These are phyloP conservation scores for Anthopleura xanthogrammica DNA, from an alignment of 92 coral and sea anemone species.

Conservation along the genomic window DNA sequence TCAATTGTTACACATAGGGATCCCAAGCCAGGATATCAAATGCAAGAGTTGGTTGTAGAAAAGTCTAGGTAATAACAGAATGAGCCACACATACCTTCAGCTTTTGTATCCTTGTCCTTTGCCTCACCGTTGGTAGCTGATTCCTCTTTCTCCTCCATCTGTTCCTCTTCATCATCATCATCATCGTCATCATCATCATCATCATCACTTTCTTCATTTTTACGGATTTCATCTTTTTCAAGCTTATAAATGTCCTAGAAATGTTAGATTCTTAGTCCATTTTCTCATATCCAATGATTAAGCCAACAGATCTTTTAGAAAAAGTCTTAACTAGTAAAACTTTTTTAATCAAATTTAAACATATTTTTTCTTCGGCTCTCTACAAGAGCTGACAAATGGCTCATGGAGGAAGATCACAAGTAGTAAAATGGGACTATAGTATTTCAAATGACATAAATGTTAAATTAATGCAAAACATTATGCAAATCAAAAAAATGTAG, in stretches of 20 bases:
- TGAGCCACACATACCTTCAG: neutral
- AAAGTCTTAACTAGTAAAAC: too few species aligned
- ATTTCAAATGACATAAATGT: too few species aligned
- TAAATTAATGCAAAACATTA: too few species aligned
- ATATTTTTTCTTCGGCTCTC: too few species aligned
- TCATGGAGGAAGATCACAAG: too few species aligned
- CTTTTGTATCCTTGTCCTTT: slow-evolving; percentile 25
- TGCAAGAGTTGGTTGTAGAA: too few species aligned
- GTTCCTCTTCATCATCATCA: slow-evolving; percentile 12
- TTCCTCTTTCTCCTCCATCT: slow-evolving; percentile 17
- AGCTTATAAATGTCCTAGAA: slow-evolving; percentile 6
- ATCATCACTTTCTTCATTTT: slow-evolving; percentile 1
- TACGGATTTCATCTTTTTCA: slow-evolving; percentile 12
- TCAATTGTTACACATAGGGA: neutral
- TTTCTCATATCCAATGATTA: neutral
- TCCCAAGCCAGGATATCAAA: neutral
- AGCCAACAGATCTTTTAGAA: too few species aligned
- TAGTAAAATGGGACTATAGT: too few species aligned
- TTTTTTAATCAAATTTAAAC: too few species aligned
- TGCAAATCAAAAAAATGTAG: too few species aligned
- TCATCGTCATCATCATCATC: slow-evolving; percentile 27
- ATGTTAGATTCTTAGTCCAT: neutral
- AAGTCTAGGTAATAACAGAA: too few species aligned
- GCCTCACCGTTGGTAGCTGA: slow-evolving; percentile 17
- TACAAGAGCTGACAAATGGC: too few species aligned